Percentiles rank a stretch among this genome's conserved stretches.
Evolutionary conservation across 2,888 invertebrate species (phyloP).

Genomic region (Tinea pellionella): DNA sequence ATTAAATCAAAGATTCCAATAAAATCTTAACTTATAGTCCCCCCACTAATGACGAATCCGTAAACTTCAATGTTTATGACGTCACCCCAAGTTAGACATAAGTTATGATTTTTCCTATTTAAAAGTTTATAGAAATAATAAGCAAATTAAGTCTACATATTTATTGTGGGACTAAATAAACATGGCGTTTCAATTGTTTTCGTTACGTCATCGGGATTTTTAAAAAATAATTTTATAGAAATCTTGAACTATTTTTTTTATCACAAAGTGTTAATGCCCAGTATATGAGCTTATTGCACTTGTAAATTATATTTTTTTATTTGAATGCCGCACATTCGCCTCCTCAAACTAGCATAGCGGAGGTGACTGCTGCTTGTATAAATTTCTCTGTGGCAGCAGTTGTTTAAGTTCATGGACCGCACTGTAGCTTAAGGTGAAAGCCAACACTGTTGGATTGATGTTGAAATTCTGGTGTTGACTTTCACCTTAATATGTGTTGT

Average conservation of each 20-base stretch:
- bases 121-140: background rate
- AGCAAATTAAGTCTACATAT: background rate
- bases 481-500: too few species aligned
- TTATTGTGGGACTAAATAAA: slow-evolving; percentile 3
- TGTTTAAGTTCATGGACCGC: too few species aligned
- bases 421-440: too few species aligned
- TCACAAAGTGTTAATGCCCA: background rate
- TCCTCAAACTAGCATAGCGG: too few species aligned
- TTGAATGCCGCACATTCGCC: too few species aligned
- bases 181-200: background rate
- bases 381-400: too few species aligned
- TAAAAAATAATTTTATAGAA: background rate
- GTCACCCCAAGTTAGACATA: slow-evolving; percentile 2
- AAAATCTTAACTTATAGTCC: background rate
- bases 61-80: background rate
- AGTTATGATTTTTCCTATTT: slow-evolving; percentile 1
- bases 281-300: background rate
- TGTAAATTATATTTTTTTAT: background rate
- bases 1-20: too few species aligned
- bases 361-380: too few species aligned
- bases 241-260: background rate
- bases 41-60: background rate
- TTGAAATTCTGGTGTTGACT: too few species aligned
- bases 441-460: too few species aligned
- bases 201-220: background rate